phyloP scores from a whole-genome alignment of 2,113 vertebrate genomes.

The Hiodon tergisus region DNA sequence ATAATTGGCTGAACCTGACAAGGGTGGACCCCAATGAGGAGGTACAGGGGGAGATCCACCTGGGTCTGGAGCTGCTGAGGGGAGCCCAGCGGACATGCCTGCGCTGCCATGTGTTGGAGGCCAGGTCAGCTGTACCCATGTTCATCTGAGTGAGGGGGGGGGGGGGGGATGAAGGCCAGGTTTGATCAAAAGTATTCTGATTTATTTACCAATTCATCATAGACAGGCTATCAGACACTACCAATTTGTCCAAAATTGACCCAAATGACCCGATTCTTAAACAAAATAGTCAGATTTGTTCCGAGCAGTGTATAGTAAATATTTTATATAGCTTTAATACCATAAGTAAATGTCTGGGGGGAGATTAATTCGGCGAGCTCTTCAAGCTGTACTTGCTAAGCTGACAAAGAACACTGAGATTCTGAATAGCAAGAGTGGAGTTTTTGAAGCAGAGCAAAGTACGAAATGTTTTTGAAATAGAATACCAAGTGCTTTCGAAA shows the following conservation, averaged over 20 bases:
- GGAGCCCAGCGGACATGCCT: conserved; percentile 52
- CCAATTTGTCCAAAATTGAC: too few relatives aligned
- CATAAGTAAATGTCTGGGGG: too few relatives aligned
- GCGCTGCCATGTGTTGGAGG: conserved; percentile 73
- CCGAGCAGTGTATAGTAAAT: too few relatives aligned
- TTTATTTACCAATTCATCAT: too few relatives aligned
- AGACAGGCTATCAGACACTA: too few relatives aligned
- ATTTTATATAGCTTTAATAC: too few relatives aligned
- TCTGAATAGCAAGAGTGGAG: not conserved
- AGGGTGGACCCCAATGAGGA: conserved; percentile 74
- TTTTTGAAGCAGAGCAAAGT: not conserved
- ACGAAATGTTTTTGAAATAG: not conserved
- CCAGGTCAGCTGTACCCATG: conserved; percentile 60
- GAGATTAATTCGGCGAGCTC: too few relatives aligned
- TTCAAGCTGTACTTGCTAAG: not conserved
- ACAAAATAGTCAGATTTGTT: too few relatives aligned
- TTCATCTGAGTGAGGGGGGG: not conserved
- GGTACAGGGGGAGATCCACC: conserved; percentile 80
- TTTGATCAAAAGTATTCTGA: too few relatives aligned
- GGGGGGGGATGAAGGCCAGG: not conserved
- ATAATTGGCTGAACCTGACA: conserved; percentile 80
- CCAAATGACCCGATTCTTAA: too few relatives aligned
- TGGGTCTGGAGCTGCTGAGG: conserved; percentile 63
- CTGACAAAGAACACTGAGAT: not conserved
- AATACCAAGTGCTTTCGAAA: too few relatives aligned